Evolutionary conservation across 2,797 vertebrate species (phyloP), one percentile per base, ranked within the genome.

Genomic region (Poliocrania exsul): DNA sequence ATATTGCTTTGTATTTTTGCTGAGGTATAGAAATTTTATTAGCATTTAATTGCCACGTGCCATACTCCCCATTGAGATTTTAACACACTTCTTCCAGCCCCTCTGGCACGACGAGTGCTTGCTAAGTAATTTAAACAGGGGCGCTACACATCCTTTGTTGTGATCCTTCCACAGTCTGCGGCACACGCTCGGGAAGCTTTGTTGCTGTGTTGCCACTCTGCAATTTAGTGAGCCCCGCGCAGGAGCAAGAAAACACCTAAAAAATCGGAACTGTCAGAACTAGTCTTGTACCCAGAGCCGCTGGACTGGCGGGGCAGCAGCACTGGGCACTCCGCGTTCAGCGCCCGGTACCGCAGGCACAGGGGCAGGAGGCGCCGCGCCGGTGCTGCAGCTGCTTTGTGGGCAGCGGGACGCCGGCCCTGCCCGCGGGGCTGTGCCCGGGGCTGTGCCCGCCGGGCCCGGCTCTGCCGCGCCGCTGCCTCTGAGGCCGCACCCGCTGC

Each of bases 351-450:
- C 4, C 28, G 49, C 57, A 31, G 16, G 1, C 4, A 5, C 40
- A 5, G 42, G 7, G 33, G 44, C 0, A 1, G 7, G 16, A 2
- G 16, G 5, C 17, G 11, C 5, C 17, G 26, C 3, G 40, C 40
- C 40, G 40, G 40, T 42, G 38, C 38, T 0, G 72, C 61, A 0
- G 35, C 2, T 83, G 69, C 11, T 86, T 66, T 65, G 86, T 42
- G 58, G 23, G 72, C 11, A 53, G 29, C 8, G 40, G 24, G 15
- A 62, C 13, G 31, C 61, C 70, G 80, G 11, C 62, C 62, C 40
- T 42, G 40, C 40, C 40, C 40, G 40, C 40, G 40, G 40, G 40
- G 40, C 40, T 42, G 13, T 2, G 53, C 15, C 54, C 38, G 13
- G 38, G 38, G 26, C 18, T 18, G 13, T 2, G 58, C 13, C 54